Evolutionary conservation across 2,113 vertebrate genomes (phyloP), one percentile per base, ranked within the genome.

Genomic region (Anhinga anhinga): DNA sequence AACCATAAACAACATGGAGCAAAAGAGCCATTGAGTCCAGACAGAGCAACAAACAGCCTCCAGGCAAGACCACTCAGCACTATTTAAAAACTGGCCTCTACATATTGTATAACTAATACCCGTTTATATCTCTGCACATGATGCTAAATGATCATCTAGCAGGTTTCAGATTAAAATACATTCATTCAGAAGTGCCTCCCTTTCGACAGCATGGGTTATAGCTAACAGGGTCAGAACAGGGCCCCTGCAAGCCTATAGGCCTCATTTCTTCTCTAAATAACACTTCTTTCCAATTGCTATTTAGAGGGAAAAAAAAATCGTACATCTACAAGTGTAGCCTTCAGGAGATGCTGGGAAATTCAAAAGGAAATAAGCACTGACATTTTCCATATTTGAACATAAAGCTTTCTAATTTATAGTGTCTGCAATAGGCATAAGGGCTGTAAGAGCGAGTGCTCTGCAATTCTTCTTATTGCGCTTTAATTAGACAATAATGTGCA

Each of bases 401-500:
- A 90, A 91, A 71, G 71, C 82, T 85, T 76, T 93, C 50, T 85
- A 47, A 93, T 96, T 95, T 88, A 49, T 30, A 86, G 62, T 30
- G 76, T 45, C 84, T 90, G 61, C 85, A 92, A 58, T 1, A 89
- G 58, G 67, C 44, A 83, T 42, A 34, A 34, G 36, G 22, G 90
- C 88, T 88, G 40, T 25, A 82, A 81, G 90, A 86, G 18, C 0
- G 2, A 92, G 71, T 23, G 78, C 81, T 85, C 90, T 92, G 78
- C 90, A 94, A 71, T 87, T 65, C 77, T 83, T 88, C 91, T 95
- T 67, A 92, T 32, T 92, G 92, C 34, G 3, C 85, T 97, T 81
- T 90, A 97, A 96, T 97, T 96, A 97, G 92, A 91, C 93, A 92
- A 79, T 95, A 88, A 93, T 72, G 55, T 76, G 82, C 82, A 95